Conservation (phyloP, 2,888 invertebrate genomes). For the Xestia rhomboidea region DNA sequence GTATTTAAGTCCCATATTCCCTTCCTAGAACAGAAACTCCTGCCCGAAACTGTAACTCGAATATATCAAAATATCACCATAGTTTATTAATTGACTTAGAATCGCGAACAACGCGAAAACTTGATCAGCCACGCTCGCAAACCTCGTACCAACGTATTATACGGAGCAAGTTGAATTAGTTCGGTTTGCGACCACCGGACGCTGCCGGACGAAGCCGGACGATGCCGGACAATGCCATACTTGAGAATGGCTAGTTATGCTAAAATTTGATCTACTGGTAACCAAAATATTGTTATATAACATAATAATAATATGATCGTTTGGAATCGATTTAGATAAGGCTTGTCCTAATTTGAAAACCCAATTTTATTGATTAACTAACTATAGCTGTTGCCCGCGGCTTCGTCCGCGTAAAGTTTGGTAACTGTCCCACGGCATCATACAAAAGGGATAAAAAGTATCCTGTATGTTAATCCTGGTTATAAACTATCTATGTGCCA, state of each 20-base stretch:
- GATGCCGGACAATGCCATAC: slow-evolving; percentile 1
- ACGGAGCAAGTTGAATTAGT: slow-evolving; percentile 55
- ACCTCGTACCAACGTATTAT: slow-evolving; percentile 43
- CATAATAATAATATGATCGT: background rate
- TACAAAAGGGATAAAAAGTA: no score
- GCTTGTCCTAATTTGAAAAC: background rate
- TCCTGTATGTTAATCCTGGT: no score
- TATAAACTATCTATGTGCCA: no score
- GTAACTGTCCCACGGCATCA: no score
- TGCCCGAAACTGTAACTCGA: slow-evolving; percentile 28
- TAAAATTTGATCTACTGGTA: slow-evolving; percentile 9
- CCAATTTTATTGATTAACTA: background rate
- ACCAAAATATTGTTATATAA: background rate
- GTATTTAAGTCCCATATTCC: background rate
- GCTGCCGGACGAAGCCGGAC: slow-evolving; percentile 21
- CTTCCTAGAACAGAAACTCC: background rate
- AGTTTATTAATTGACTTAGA: slow-evolving; percentile 55
- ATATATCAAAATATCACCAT: slow-evolving; percentile 50
- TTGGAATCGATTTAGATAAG: background rate
- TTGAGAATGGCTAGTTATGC: slow-evolving; percentile 35
- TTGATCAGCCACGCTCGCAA: slow-evolving; percentile 44
- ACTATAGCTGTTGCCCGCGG: background rate
- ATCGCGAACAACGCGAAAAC: slow-evolving; percentile 49
- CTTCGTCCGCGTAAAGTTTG: no score
- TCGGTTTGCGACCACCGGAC: slow-evolving; percentile 43